Conservation (phyloP, 2,113 vertebrate species). For the Grammomys surdaster region DNA sequence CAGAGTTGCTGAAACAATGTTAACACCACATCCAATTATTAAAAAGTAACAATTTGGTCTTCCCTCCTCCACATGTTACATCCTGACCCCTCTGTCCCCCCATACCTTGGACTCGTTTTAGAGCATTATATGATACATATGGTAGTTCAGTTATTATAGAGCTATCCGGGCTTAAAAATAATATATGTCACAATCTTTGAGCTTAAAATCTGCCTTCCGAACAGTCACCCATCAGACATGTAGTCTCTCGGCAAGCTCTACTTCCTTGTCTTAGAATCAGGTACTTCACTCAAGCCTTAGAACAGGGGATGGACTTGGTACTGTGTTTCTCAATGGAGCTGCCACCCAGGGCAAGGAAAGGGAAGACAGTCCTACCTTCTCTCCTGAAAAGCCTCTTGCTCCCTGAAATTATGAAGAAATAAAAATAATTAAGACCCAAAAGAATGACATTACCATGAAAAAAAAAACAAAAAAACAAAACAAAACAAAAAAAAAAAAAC, state of each 20-base stretch:
- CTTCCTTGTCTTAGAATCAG: not conserved
- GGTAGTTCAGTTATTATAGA: not conserved
- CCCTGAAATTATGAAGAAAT: slow-evolving; percentile 64
- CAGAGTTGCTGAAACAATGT: not conserved
- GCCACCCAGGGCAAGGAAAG: not conserved
- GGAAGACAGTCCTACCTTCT: slow-evolving; percentile 50
- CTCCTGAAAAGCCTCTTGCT: slow-evolving; percentile 68
- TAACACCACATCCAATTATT: not conserved
- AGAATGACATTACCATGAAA: not conserved
- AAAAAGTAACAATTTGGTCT: slow-evolving; percentile 9
- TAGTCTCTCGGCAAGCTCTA: not conserved
- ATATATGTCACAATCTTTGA: not conserved
- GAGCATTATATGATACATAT: not conserved
- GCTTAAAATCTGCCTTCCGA: not conserved
- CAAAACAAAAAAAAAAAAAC: no score
- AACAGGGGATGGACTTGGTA: not conserved
- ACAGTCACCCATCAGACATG: not conserved
- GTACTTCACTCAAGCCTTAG: not conserved
- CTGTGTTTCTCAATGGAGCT: not conserved
- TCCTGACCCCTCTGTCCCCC: not conserved
- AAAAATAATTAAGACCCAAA: slow-evolving; percentile 28
- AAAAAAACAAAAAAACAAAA: not conserved
- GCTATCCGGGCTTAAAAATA: not conserved
- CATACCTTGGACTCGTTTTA: not conserved
- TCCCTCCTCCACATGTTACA: not conserved